A percentile compares a stretch with the other conserved stretches of the same genome.
These are phyloP conservation scores for Ursus arctos DNA, from an alignment of 2,113 vertebrate species.

Conservation along the genomic window DNA sequence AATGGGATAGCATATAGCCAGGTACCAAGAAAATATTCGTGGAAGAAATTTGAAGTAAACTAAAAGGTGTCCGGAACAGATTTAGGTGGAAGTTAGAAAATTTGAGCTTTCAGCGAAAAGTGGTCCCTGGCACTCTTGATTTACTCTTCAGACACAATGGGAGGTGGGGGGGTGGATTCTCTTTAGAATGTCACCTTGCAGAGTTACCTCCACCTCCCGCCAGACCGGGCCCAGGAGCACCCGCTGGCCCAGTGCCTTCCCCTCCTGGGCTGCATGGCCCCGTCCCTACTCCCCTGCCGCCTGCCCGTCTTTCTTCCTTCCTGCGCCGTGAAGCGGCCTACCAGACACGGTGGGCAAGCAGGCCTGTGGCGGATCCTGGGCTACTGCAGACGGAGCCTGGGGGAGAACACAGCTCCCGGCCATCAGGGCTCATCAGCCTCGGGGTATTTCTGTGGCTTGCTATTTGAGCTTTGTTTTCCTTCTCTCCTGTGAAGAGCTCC, in stretches of 20 bases:
- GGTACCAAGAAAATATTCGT: background rate
- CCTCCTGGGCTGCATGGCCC: background rate
- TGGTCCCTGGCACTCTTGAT: background rate
- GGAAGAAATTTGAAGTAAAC: background rate
- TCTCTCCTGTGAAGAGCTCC: background rate
- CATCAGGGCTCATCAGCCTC: background rate
- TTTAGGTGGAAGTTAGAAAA: background rate
- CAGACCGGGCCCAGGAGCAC: background rate
- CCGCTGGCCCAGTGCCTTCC: too few species aligned
- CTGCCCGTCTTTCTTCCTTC: constrained; percentile 31
- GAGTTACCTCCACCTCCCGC: constrained; percentile 83
- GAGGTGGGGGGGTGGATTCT: background rate
- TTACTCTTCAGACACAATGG: background rate
- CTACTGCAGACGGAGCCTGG: background rate
- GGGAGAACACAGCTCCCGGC: background rate
- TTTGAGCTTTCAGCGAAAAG: background rate
- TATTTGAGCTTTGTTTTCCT: background rate
- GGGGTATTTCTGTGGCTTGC: background rate
- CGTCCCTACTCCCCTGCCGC: background rate
- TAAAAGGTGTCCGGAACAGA: background rate
- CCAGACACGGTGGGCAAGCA: constrained; percentile 56
- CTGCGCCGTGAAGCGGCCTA: constrained; percentile 67
- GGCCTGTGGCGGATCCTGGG: accelerated
- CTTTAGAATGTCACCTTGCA: background rate
- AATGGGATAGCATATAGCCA: background rate